Evolutionary conservation across 2,888 invertebrate species (phyloP), one percentile per base, ranked within the genome.

Genomic region (Rhabditoides inermis): DNA sequence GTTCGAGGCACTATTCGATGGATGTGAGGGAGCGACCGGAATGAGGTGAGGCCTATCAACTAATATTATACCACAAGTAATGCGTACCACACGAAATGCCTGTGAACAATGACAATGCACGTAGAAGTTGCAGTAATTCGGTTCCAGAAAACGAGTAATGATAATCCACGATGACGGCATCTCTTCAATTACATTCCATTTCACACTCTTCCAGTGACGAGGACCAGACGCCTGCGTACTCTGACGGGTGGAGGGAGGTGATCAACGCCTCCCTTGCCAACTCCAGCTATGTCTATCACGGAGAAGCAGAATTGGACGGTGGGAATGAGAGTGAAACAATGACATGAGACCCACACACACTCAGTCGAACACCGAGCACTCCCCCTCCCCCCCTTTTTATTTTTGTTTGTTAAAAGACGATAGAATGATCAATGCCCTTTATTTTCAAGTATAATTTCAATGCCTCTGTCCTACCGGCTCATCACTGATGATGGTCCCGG

Each of bases 11-110:
- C 57, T 49, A 30, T 59, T 65, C 39, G 28, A 50, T 35, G 41
- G 49, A 23, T 65, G 65, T 48, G 51, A 53, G 25, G 55, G 59
- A 18, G 55, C 55, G 10, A 50, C 53, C 3, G 1, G 26, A 27
- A 3, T 15, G 3, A 23, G 20, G 41, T 35, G 26, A 2, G 18
- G 30, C 3, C 35, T 10, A 2, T 15, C n/a, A 26, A 18, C 20
- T 23, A 18, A 39, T 28, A 23, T n/a, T 10, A 10, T 15, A 32
- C 32, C 15, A 32, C 32, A 7, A 7, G 32, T 15, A 10, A 32
- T 32, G 7, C 10, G 32, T 15, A 32, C 10, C 32, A 32, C 26
- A 6, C 44, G 6, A 4, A 44, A 12, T 18, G n/a, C n/a, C n/a
- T n/a, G n/a, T n/a, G n/a, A n/a, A n/a, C n/a, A n/a, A n/a, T n/a